Base-by-base conservation (phyloP, 2,113 vertebrate genomes). In the Crotalus tigris region DNA sequence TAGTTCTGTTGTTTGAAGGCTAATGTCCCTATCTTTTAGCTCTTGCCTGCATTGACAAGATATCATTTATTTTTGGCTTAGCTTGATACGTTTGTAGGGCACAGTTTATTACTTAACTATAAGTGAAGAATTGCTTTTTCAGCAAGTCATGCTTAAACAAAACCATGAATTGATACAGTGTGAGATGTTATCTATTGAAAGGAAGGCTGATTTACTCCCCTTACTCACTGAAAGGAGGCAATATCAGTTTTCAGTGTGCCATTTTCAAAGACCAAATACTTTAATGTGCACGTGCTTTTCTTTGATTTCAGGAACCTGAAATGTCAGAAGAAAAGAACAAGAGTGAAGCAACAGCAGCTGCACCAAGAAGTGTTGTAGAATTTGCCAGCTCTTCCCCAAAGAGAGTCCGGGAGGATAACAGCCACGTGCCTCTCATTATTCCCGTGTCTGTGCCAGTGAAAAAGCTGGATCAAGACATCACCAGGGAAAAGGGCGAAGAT, bases 401-500 rank as follows among this genome's bases (percentile, higher is more conserved):
- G 97, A 98, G 97, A 90, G 90, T 96, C 0, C 97, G 98, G 39
- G 98, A 99, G 51, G 99, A 99, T 92, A 97, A 94, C 3, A 98
- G 97, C 90, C 97, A 99, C 2, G 94, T 98, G 23, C 99, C 99
- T 3, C 98, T 99, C 61, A 98, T 99, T 95, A 99, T 99, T 97
- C 99, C 99, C 0, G 99, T 99, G 64, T 99, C 99, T 1, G 99
- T 99, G 88, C 99, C 99, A 3, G 99, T 99, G 92, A 98, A 97
- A 93, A 97, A 98, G 92, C 97, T 97, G 85, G 98, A 98, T 4
- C 95, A 97, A 0, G 98, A 97, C 85, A 96, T 97, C 0, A 98
- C 97, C 87, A 96, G 97, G 21, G 98, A 98, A 0, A 97, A 97
- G n/a, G 96, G 95, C 1, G 97, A 98, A 91, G 97, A 98, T 1